Evolutionary conservation across 2,797 vertebrate genomes (phyloP).

Genomic region (Caiman crocodilus): DNA sequence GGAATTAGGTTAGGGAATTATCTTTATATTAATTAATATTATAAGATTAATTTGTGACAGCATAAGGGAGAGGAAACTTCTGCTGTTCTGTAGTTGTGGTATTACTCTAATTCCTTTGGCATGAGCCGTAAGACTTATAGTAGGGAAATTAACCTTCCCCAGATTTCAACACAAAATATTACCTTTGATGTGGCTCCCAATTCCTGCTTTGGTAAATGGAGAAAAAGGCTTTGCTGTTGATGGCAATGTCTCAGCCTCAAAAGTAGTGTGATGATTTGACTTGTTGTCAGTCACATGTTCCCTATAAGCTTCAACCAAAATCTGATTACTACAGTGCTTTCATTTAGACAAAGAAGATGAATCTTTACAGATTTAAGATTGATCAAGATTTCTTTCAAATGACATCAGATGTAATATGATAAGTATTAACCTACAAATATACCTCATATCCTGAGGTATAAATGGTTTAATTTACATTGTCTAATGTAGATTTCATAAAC

Average conservation of each 20-base stretch:
- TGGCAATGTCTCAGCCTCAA: neutral
- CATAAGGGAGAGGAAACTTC: neutral
- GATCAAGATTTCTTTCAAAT: accelerated
- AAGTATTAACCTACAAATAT: neutral
- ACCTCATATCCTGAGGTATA: neutral
- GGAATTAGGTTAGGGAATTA: neutral
- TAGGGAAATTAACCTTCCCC: neutral
- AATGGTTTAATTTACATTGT: neutral
- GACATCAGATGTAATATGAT: neutral
- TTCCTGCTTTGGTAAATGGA: neutral
- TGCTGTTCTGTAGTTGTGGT: neutral
- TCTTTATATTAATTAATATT: neutral
- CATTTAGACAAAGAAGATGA: neutral
- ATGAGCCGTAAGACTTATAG: neutral
- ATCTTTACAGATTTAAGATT: neutral
- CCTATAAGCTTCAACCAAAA: neutral
- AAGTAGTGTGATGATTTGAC: neutral
- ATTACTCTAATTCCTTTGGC: neutral
- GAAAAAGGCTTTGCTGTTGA: neutral
- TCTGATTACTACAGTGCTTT: neutral
- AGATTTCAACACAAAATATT: neutral
- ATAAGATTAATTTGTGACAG: neutral
- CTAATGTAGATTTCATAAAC: neutral
- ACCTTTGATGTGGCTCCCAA: neutral
- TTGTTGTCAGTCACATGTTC: neutral